phyloP scores from a whole-genome alignment of 2,888 invertebrate genomes.

The Microplitis manilae region DNA sequence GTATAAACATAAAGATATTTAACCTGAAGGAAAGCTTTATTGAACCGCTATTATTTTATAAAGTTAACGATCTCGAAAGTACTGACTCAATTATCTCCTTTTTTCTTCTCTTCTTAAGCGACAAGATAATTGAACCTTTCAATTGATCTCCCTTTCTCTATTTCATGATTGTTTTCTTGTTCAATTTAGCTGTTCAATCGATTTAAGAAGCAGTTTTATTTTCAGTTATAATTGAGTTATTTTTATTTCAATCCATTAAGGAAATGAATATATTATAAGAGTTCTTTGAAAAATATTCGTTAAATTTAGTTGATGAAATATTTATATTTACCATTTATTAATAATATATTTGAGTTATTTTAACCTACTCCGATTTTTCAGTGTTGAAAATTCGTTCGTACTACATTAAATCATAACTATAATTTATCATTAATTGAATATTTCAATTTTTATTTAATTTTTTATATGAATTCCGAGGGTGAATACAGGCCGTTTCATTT shows the following conservation, averaged over 20 bases:
- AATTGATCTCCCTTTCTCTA: constrained; percentile 56
- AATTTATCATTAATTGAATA: not conserved
- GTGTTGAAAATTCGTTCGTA: not conserved
- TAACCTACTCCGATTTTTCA: not conserved
- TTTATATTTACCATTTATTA: not conserved
- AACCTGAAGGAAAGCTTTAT: constrained; percentile 28
- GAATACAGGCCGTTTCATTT: not conserved
- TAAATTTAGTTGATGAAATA: not conserved
- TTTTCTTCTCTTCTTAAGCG: constrained; percentile 54
- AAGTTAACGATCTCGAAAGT: constrained; percentile 55
- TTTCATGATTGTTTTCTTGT: constrained; percentile 21
- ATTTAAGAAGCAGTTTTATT: not conserved
- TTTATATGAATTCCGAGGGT: too few species aligned
- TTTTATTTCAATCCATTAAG: not conserved
- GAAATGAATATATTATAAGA: not conserved
- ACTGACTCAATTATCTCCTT: constrained; percentile 63
- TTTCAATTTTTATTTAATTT: not conserved
- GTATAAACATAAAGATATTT: constrained; percentile 2
- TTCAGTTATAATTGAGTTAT: not conserved
- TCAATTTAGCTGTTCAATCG: constrained; percentile 13
- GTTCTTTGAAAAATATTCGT: not conserved
- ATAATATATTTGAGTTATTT: not conserved
- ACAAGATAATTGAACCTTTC: constrained; percentile 67
- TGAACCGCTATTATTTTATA: constrained; percentile 49
- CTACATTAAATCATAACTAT: too few species aligned